Percentiles rank a stretch among this genome's conserved stretches.
phyloP scores from a whole-genome alignment of 2,113 vertebrate species.

The Amazona guildingii region DNA sequence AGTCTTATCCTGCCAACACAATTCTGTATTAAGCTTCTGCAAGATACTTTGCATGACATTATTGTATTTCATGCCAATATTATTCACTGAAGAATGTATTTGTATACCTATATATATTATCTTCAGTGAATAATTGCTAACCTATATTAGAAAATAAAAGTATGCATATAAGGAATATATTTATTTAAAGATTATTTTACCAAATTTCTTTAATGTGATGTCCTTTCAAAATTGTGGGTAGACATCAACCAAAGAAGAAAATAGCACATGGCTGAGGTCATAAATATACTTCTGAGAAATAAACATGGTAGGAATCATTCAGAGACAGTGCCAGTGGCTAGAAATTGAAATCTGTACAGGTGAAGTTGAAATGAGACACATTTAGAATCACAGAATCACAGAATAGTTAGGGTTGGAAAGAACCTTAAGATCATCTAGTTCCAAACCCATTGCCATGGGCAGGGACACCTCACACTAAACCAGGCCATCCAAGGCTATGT shows the following conservation, averaged over 20 bases:
- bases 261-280: rapidly evolving
- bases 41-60: background rate
- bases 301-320: background rate
- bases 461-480: too few species aligned
- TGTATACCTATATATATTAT: background rate
- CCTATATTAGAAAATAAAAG: background rate
- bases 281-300: background rate
- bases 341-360: background rate
- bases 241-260: background rate
- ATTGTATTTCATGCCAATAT: background rate
- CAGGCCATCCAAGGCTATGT: too few species aligned
- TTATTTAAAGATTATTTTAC: background rate
- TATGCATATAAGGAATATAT: background rate
- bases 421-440: too few species aligned
- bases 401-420: too few species aligned
- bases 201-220: background rate
- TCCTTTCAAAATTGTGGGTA: background rate
- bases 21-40: background rate
- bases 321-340: background rate
- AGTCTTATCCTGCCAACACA: background rate
- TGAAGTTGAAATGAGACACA: background rate
- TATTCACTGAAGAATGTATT: background rate
- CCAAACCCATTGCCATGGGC: too few species aligned
- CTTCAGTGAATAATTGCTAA: background rate
- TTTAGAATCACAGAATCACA: background rate